These are phyloP conservation scores for Pangasius mekongensis DNA, from an alignment of 2,797 vertebrate genomes.

Conservation along the genomic window DNA sequence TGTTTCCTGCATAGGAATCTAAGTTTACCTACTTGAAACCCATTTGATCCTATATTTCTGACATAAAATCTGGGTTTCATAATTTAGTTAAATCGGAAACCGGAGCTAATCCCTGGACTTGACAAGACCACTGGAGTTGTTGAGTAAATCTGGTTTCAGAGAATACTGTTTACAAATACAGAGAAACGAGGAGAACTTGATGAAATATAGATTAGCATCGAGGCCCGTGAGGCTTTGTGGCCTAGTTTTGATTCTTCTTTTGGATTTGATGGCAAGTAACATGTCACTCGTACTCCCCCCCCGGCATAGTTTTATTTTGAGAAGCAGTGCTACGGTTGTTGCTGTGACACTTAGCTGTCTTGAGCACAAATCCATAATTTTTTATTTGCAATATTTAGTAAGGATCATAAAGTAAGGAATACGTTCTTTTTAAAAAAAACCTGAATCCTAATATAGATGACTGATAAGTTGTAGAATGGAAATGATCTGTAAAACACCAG, in stretches of 20 bases:
- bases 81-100: slow-evolving; percentile 51
- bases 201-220: slow-evolving; percentile 81
- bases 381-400: not conserved
- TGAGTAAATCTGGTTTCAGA: slow-evolving; percentile 64
- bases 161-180: slow-evolving; percentile 77
- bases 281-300: slow-evolving; percentile 50
- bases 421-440: rapidly evolving
- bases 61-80: slow-evolving; percentile 55
- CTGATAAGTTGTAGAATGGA: not conserved
- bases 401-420: not conserved
- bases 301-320: slow-evolving; percentile 52
- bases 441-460: not conserved
- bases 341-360: slow-evolving; percentile 4
- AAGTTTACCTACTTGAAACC: slow-evolving; percentile 55
- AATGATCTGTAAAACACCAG: not conserved
- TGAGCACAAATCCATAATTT: not conserved
- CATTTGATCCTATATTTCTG: slow-evolving; percentile 50
- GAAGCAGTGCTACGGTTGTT: slow-evolving; percentile 37
- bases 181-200: slow-evolving; percentile 59
- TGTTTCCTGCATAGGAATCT: slow-evolving; percentile 54
- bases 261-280: slow-evolving; percentile 64
- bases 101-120: slow-evolving; percentile 53
- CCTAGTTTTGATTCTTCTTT: slow-evolving; percentile 70
- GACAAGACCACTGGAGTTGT: not conserved
- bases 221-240: slow-evolving; percentile 74